Percentiles rank a stretch among this genome's conserved stretches.
Evolutionary conservation across 2,113 vertebrate species (phyloP).

Genomic region (Aleadryas rufinucha): DNA sequence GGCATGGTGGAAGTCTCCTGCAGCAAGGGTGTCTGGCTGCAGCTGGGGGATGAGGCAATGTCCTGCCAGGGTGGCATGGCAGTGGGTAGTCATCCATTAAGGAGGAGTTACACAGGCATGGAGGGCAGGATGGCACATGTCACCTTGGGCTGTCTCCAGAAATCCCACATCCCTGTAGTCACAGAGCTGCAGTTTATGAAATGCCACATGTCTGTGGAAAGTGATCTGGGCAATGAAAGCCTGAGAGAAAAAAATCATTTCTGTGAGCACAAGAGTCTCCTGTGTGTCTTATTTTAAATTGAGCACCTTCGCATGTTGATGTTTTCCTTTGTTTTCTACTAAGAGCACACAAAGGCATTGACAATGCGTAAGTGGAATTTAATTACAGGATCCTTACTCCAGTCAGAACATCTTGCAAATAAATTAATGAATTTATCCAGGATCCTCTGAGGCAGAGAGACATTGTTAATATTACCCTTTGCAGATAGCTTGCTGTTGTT

Average conservation of each 20-base stretch:
- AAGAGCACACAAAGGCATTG: background rate
- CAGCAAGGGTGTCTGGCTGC: background rate
- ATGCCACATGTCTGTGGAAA: background rate
- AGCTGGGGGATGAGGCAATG: fast-evolving
- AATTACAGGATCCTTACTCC: background rate
- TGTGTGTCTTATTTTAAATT: background rate
- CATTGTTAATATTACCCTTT: background rate
- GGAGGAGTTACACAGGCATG: background rate
- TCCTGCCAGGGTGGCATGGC: background rate
- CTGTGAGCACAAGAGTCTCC: background rate
- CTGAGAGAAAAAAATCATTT: background rate
- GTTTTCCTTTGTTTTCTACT: background rate
- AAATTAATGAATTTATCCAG: background rate
- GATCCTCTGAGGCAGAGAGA: background rate
- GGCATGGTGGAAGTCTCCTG: fast-evolving
- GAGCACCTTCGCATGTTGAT: background rate
- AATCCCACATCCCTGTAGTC: background rate
- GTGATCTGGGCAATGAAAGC: background rate
- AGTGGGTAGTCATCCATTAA: background rate
- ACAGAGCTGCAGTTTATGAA: background rate
- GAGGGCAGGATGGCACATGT: background rate
- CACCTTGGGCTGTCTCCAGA: background rate
- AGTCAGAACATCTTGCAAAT: conserved; percentile 6
- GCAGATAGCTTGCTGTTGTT: background rate
- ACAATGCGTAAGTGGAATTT: background rate